phyloP scores from a whole-genome alignment of 2,797 vertebrate species.

The Morus bassanus region DNA sequence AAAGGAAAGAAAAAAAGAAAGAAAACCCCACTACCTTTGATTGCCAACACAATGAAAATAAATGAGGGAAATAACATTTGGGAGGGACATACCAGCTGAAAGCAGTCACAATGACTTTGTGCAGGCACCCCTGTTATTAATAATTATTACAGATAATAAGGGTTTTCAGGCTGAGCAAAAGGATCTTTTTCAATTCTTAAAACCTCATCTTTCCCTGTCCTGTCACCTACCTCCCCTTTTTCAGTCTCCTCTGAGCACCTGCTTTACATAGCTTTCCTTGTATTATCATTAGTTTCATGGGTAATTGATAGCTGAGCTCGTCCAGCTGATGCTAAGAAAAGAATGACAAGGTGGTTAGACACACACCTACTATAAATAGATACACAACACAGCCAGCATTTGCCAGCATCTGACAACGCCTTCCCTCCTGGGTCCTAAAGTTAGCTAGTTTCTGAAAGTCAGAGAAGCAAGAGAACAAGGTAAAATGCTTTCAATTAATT shows the following conservation, averaged over 20 bases:
- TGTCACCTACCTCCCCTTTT: neutral
- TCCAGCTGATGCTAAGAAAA: constrained; percentile 77
- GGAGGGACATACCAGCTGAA: neutral
- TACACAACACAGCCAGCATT: constrained; percentile 67
- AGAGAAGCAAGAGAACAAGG: neutral
- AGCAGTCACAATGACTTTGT: constrained; percentile 35
- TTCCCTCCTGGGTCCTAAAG: constrained; percentile 59
- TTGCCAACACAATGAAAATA: constrained; percentile 47
- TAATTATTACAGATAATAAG: constrained; percentile 47
- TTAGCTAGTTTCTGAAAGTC: constrained; percentile 53
- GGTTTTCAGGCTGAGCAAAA: constrained; percentile 6
- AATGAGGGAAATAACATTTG: constrained; percentile 23
- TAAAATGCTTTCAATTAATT: constrained; percentile 41
- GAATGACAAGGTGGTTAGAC: constrained; percentile 72
- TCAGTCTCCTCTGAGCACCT: constrained; percentile 53
- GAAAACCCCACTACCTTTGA: neutral
- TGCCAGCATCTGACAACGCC: constrained; percentile 68
- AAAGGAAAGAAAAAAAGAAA: neutral
- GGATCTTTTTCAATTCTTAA: neutral
- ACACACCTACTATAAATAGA: constrained; percentile 79
- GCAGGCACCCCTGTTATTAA: constrained; percentile 15
- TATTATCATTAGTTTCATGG: constrained; percentile 72
- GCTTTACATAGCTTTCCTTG: constrained; percentile 66
- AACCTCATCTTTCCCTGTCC: neutral
- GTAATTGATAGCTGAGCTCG: constrained; percentile 75